These are phyloP conservation scores for Apostichopus japonicus DNA, from an alignment of 35 echinoderm and acorn worm genomes.

Conservation along the genomic window DNA sequence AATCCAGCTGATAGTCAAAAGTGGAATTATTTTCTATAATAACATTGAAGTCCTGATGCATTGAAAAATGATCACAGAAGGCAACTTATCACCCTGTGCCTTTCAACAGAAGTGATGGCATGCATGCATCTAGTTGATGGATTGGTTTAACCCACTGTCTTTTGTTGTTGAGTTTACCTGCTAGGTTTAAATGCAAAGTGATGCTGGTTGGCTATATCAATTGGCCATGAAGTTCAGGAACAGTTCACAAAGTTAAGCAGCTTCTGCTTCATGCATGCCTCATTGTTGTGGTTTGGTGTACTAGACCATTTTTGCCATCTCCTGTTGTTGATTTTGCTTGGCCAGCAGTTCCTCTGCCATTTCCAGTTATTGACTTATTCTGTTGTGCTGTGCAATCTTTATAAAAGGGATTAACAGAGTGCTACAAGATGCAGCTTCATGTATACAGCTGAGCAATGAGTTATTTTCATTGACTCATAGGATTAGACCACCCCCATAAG, in stretches of 20 bases:
- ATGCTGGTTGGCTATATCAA: background rate
- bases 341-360: slow-evolving; percentile 18
- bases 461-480: slow-evolving; percentile 7
- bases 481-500: slow-evolving; percentile 25
- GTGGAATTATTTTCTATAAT: no score
- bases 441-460: slow-evolving; percentile 45
- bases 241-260: background rate
- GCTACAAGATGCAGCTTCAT: slow-evolving; percentile 21
- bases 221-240: background rate
- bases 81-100: no score
- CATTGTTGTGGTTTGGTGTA: background rate
- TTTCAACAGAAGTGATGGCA: no score
- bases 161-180: no score
- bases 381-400: slow-evolving; percentile 20
- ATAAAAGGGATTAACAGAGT: slow-evolving; percentile 23
- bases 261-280: background rate
- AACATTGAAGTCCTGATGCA: no score
- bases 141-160: no score
- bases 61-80: no score
- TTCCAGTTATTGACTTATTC: slow-evolving; percentile 42
- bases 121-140: no score
- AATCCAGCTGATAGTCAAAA: no score
- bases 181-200: no score
- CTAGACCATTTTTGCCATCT: background rate
- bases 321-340: background rate